phyloP scores from a whole-genome alignment of 2,113 vertebrate species.

The Paradoxurus hermaphroditus region DNA sequence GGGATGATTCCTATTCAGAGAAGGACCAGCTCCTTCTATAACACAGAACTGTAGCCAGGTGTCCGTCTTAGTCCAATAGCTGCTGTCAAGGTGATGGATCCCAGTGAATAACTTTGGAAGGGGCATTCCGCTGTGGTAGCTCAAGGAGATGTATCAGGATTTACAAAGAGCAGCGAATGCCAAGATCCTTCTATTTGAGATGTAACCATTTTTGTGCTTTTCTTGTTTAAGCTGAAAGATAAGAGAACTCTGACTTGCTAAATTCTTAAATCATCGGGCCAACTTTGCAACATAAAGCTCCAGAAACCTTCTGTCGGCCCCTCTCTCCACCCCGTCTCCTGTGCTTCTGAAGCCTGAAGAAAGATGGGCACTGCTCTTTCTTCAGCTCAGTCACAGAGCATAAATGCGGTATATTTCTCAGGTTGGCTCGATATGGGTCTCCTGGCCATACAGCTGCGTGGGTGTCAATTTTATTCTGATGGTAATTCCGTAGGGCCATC shows the following conservation, averaged over 20 bases:
- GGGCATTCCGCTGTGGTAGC: background rate
- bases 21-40: background rate
- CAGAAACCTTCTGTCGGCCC: background rate
- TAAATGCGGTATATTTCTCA: background rate
- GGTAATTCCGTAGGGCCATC: background rate
- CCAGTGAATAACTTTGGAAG: background rate
- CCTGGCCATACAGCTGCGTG: accelerated
- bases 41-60: background rate
- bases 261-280: background rate
- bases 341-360: background rate
- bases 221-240: slow-evolving; percentile 31
- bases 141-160: background rate
- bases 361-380: background rate
- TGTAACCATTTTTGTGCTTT: background rate
- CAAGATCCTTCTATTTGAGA: background rate
- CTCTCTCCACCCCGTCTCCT: background rate
- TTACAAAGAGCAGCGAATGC: background rate
- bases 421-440: background rate
- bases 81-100: background rate
- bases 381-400: background rate
- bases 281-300: background rate
- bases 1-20: background rate
- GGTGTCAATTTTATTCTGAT: background rate
- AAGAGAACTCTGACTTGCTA: background rate
- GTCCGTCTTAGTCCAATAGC: background rate